These are phyloP conservation scores for Nestor notabilis DNA, from an alignment of 2,113 vertebrate genomes.

Conservation along the genomic window DNA sequence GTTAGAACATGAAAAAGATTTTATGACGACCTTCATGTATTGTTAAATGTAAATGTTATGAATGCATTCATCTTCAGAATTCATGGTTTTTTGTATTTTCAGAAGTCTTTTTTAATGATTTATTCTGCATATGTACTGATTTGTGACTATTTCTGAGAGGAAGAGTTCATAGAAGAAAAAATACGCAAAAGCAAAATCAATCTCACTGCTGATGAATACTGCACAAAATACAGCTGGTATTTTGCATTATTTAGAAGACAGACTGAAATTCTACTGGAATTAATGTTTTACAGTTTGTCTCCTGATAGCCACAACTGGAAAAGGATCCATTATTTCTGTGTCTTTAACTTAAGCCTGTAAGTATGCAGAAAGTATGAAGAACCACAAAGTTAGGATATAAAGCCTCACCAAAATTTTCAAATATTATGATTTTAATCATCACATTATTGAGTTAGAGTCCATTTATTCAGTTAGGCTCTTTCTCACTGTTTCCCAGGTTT, in stretches of 20 bases:
- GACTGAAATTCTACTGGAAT: not conserved
- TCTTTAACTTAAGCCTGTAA: not conserved
- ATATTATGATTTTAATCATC: not conserved
- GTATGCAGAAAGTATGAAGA: not conserved
- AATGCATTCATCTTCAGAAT: not conserved
- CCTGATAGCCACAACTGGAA: not conserved
- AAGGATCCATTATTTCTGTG: not conserved
- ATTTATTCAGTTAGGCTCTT: not conserved
- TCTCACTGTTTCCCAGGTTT: not conserved
- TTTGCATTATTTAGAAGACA: slow-evolving; percentile 23
- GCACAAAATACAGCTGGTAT: slow-evolving; percentile 3
- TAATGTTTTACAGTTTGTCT: not conserved
- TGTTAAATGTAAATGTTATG: not conserved
- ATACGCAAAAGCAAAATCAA: slow-evolving; percentile 9
- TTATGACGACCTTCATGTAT: not conserved
- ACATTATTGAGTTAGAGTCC: not conserved
- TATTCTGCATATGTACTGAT: not conserved
- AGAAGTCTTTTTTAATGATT: not conserved
- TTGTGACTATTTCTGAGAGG: not conserved
- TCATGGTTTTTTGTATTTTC: not conserved
- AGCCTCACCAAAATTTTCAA: not conserved
- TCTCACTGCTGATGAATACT: slow-evolving; percentile 5
- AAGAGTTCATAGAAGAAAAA: slow-evolving; percentile 2
- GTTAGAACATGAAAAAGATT: not conserved
- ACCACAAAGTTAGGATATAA: not conserved